Conservation (phyloP, 2,888 invertebrate genomes). For the Sesia bembeciformis region DNA sequence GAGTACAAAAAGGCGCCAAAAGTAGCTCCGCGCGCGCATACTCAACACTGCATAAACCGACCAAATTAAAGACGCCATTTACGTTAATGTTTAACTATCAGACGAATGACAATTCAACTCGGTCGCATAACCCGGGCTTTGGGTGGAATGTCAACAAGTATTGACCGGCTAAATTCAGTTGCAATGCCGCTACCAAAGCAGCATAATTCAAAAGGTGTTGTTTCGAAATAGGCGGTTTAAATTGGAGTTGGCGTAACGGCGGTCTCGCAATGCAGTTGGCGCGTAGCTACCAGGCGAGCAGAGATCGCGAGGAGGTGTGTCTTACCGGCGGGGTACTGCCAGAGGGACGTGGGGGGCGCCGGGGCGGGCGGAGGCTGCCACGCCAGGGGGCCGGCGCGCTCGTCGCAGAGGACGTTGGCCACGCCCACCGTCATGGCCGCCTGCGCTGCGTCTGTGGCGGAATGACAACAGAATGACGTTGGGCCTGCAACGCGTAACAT, state of each 20-base stretch:
- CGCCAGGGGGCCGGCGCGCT: slow-evolving; percentile 75
- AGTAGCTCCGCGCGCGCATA: too few species aligned
- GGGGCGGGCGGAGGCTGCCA: slow-evolving; percentile 70
- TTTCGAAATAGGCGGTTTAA: slow-evolving; percentile 21
- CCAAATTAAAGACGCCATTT: too few species aligned
- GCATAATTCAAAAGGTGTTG: slow-evolving; percentile 48
- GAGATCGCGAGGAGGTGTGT: slow-evolving; percentile 55
- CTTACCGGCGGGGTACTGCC: slow-evolving; percentile 85
- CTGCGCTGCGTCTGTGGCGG: slow-evolving; percentile 73
- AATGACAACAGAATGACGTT: slow-evolving; percentile 57
- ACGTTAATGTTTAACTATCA: too few species aligned
- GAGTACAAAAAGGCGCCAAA: too few species aligned
- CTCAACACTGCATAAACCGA: too few species aligned
- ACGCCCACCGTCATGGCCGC: slow-evolving; percentile 80
- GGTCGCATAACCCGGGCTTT: slow-evolving; percentile 14
- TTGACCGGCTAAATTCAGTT: slow-evolving; percentile 47
- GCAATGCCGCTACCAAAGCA: slow-evolving; percentile 65
- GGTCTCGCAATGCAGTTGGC: slow-evolving; percentile 71
- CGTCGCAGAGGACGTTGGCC: slow-evolving; percentile 78
- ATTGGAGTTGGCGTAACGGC: slow-evolving; percentile 26
- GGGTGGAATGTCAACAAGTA: slow-evolving; percentile 19
- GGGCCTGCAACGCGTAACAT: slow-evolving; percentile 32
- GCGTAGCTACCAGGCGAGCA: slow-evolving; percentile 71
- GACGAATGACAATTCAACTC: slow-evolving; percentile 3
- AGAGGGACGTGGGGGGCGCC: slow-evolving; percentile 80